phyloP scores from a whole-genome alignment of 2,888 invertebrate species.

The Tuta absoluta region DNA sequence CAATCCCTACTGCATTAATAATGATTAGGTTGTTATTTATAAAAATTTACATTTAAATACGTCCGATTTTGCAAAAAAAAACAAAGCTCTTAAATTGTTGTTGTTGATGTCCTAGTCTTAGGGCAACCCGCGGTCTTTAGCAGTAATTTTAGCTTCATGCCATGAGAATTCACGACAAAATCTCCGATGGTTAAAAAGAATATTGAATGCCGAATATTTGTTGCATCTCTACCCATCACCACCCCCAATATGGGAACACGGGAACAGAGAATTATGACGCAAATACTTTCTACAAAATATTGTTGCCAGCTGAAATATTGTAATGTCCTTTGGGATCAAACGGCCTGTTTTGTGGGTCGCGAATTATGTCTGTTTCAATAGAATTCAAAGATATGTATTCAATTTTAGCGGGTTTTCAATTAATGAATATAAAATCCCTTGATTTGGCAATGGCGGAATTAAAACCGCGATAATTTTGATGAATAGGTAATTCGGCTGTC shows the following conservation, averaged over 20 bases:
- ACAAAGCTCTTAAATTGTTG: too few relatives aligned
- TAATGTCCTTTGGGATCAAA: constrained; percentile 13
- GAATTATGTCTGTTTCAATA: constrained; percentile 15
- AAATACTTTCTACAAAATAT: constrained; percentile 15
- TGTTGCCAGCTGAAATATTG: constrained; percentile 15
- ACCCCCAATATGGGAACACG: constrained; percentile 20
- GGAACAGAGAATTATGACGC: constrained; percentile 14
- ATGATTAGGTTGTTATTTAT: too few relatives aligned
- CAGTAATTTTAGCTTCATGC: too few relatives aligned
- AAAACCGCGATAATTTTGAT: constrained; percentile 6
- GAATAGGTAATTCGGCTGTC: not conserved
- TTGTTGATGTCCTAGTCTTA: too few relatives aligned
- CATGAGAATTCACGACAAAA: too few relatives aligned
- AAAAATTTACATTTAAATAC: too few relatives aligned
- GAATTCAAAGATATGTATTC: constrained; percentile 4
- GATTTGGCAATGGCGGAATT: not conserved
- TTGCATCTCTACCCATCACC: not conserved
- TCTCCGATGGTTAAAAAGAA: too few relatives aligned
- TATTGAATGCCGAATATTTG: too few relatives aligned
- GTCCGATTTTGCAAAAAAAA: too few relatives aligned
- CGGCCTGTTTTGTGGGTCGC: constrained; percentile 8
- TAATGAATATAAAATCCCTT: not conserved
- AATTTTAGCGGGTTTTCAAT: not conserved
- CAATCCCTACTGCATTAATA: too few relatives aligned
- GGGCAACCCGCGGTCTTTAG: too few relatives aligned